These are phyloP conservation scores for Chouioia cunea DNA, from an alignment of 2,888 invertebrate genomes.

Conservation along the genomic window DNA sequence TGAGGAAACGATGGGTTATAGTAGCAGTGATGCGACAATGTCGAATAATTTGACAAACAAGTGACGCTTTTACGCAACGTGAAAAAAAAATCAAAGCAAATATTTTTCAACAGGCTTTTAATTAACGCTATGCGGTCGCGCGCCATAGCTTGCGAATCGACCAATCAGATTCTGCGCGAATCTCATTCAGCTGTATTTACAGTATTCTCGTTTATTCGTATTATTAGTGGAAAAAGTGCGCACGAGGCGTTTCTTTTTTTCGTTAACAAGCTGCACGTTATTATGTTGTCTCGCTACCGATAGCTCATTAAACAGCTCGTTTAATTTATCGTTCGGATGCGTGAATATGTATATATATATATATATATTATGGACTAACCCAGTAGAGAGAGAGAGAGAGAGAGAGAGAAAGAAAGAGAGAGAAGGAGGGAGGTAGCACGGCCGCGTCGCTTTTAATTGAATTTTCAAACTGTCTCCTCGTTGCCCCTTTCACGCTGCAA, in stretches of 20 bases:
- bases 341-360: no score
- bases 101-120: constrained; percentile 22
- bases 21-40: constrained; percentile 4
- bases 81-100: constrained; percentile 6
- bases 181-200: not conserved
- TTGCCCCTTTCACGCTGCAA: not conserved
- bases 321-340: constrained; percentile 44
- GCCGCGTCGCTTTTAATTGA: constrained; percentile 39
- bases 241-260: not conserved
- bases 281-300: constrained; percentile 22
- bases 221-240: constrained; percentile 7
- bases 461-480: constrained; percentile 35
- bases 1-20: no score
- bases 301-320: constrained; percentile 33
- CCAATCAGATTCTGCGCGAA: not conserved
- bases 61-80: not conserved
- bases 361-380: no score
- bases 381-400: no score
- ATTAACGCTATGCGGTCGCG: constrained; percentile 28
- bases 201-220: constrained; percentile 5
- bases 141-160: no score
- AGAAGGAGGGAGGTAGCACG: no score
- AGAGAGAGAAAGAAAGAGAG: no score
- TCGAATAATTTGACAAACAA: constrained; percentile 23
- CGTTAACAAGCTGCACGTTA: constrained; percentile 29